phyloP scores from a whole-genome alignment of 64 coral and sea anemone genomes.

The Montipora foliosa region DNA sequence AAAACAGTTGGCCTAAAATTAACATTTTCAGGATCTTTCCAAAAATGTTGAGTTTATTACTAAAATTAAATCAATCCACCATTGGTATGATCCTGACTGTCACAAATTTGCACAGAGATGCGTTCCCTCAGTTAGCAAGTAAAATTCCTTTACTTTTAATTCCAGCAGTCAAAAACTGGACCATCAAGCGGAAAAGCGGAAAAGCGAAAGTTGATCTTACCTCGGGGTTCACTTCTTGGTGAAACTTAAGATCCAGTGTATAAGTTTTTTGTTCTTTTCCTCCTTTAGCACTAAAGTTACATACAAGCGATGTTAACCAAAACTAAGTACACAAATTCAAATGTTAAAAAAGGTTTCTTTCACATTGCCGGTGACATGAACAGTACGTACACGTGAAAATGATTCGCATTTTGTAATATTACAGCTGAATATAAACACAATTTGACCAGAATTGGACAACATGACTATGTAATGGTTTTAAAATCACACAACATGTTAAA shows the following conservation, averaged over 20 bases:
- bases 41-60: too few relatives aligned
- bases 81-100: too few relatives aligned
- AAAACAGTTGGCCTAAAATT: too few relatives aligned
- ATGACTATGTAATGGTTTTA: neutral
- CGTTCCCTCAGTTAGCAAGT: too few relatives aligned
- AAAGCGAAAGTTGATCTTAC: slow-evolving; percentile 56
- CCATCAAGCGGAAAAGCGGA: neutral
- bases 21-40: too few relatives aligned
- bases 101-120: too few relatives aligned
- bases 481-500: neutral
- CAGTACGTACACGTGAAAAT: too few relatives aligned
- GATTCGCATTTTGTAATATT: too few relatives aligned
- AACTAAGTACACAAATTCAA: neutral
- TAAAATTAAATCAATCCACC: too few relatives aligned
- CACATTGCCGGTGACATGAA: neutral
- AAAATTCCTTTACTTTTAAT: neutral
- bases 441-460: neutral
- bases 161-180: neutral
- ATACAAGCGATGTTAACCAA: neutral
- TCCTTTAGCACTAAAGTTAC: slow-evolving; percentile 72
- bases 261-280: slow-evolving; percentile 88
- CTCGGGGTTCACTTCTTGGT: slow-evolving; percentile 62
- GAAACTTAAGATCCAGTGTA: slow-evolving; percentile 85
- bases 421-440: too few relatives aligned
- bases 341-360: neutral